A percentile compares a stretch with the other conserved stretches of the same genome.
phyloP scores from a whole-genome alignment of 2,797 vertebrate species.

The Geotrypetes seraphini region DNA sequence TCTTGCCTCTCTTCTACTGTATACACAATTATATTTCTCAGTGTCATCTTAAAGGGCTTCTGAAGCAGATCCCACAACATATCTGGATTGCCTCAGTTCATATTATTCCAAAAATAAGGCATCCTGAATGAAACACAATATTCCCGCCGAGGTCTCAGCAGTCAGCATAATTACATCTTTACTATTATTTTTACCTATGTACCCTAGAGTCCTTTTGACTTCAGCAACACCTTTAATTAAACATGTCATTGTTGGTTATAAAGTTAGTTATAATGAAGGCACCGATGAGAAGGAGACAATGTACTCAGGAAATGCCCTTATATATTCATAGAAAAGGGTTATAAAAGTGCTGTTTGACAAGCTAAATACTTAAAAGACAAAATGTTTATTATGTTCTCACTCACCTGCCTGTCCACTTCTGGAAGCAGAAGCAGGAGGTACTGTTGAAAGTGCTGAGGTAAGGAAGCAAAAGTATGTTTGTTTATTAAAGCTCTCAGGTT shows the following conservation, averaged over 20 bases:
- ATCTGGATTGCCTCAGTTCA: background rate
- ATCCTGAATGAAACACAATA: no score
- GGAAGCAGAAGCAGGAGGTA: slow-evolving; percentile 74
- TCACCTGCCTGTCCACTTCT: slow-evolving; percentile 74
- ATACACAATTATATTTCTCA: background rate
- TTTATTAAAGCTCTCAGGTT: slow-evolving; percentile 78
- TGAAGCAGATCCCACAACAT: background rate
- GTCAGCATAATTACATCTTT: no score
- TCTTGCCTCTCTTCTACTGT: background rate
- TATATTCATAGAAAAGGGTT: no score
- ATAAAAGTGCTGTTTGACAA: slow-evolving; percentile 2
- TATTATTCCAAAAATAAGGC: no score
- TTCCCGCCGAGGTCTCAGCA: no score
- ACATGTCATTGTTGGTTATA: no score
- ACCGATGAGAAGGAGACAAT: background rate
- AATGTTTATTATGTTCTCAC: slow-evolving; percentile 24
- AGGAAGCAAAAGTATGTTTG: slow-evolving; percentile 75
- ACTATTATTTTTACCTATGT: no score
- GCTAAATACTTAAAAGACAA: slow-evolving; percentile 2
- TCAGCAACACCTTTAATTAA: no score
- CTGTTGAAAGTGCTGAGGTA: slow-evolving; percentile 75
- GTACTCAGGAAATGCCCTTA: slow-evolving; percentile 1
- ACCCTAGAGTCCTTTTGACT: no score
- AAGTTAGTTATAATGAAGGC: no score
- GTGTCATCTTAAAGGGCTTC: background rate